Conservation (phyloP, 2,888 invertebrate genomes). For the Drosophila mayaguana region DNA sequence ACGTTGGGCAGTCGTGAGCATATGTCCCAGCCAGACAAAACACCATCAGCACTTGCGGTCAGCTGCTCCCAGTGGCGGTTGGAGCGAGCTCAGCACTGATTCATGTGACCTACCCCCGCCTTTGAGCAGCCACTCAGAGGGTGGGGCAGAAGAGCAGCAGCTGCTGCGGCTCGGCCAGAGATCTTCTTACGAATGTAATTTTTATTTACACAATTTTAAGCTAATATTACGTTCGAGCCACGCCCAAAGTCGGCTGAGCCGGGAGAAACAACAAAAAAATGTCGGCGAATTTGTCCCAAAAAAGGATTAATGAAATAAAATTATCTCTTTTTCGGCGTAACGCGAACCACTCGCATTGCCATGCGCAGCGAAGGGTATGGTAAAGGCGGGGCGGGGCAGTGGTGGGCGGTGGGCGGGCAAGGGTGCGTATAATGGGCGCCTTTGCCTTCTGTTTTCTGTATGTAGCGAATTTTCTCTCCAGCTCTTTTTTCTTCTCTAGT, state of each 20-base stretch:
- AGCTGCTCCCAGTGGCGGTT: conserved; percentile 30
- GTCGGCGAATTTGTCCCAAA: conserved; percentile 80
- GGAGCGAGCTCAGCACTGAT: conserved; percentile 36
- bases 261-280: conserved; percentile 48
- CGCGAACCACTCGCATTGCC: conserved; percentile 53
- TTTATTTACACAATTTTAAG: conserved; percentile 81
- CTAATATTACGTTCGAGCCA: conserved; percentile 77
- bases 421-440: conserved; percentile 2
- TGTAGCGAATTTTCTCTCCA: conserved; percentile 7
- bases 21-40: conserved; percentile 39
- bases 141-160: conserved; percentile 48
- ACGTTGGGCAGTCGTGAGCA: conserved; percentile 42
- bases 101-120: conserved; percentile 31
- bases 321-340: conserved; percentile 81
- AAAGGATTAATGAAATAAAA: conserved; percentile 84
- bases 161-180: conserved; percentile 39
- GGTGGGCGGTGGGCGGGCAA: background rate
- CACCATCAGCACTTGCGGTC: conserved; percentile 64
- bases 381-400: background rate
- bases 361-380: conserved; percentile 3
- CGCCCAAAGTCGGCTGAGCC: conserved; percentile 56
- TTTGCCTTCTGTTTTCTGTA: conserved; percentile 12
- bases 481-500: conserved; percentile 1
- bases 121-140: background rate
- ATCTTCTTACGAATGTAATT: conserved; percentile 79